Evolutionary conservation across 2,797 vertebrate species (phyloP).

Genomic region (Furcifer pardalis): DNA sequence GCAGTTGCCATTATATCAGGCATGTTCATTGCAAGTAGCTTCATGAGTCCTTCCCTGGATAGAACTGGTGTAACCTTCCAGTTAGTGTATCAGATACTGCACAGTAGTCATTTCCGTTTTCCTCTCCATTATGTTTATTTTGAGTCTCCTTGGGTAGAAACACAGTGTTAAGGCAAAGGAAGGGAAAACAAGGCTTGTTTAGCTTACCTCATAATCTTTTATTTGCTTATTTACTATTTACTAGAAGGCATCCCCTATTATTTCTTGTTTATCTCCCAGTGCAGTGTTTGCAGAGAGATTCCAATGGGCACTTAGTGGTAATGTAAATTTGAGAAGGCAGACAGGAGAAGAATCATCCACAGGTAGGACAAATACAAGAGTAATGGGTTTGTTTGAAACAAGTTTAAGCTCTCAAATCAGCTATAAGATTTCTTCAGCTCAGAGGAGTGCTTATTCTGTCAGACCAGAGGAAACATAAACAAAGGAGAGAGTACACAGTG

Average conservation of each 20-base stretch:
- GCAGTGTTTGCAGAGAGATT: not conserved
- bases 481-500: too few species aligned
- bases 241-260: rapidly evolving
- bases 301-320: rapidly evolving
- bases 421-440: slow-evolving; percentile 34
- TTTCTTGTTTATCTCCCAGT: not conserved
- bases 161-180: slow-evolving; percentile 7
- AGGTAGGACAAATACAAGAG: slow-evolving; percentile 54
- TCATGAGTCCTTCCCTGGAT: too few species aligned
- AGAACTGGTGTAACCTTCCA: slow-evolving; percentile 29
- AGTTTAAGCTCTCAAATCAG: slow-evolving; percentile 29
- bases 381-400: slow-evolving; percentile 56
- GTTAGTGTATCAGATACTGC: not conserved
- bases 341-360: not conserved
- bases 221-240: slow-evolving; percentile 21
- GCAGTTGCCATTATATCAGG: too few species aligned
- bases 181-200: not conserved
- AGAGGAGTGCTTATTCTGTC: slow-evolving; percentile 51
- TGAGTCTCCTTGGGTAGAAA: slow-evolving; percentile 34
- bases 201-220: rapidly evolving
- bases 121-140: rapidly evolving
- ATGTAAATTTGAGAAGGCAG: not conserved
- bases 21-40: too few species aligned
- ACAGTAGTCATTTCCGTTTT: rapidly evolving
- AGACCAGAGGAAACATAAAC: not conserved